Evolutionary conservation across 1,140 invertebrate genomes (phyloP).

Genomic region (Megathymus violae): DNA sequence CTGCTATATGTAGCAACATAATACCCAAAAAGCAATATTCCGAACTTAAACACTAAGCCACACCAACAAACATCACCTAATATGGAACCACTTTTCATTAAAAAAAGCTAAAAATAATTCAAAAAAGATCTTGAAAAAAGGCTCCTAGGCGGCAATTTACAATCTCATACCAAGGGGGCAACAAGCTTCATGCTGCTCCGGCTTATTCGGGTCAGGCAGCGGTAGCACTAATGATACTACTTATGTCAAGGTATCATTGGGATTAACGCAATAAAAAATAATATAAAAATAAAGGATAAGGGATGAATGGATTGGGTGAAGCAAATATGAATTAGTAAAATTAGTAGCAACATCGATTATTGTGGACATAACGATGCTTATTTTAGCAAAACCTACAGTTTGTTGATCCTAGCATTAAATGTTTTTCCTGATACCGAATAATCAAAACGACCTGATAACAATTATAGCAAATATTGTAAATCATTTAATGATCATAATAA

Average conservation of each 20-base stretch:
- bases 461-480: no score
- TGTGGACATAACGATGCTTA: slow-evolving; percentile 38
- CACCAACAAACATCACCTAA: slow-evolving; percentile 62
- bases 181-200: slow-evolving; percentile 94
- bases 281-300: slow-evolving; percentile 60
- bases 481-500: no score
- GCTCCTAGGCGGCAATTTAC: slow-evolving; percentile 51
- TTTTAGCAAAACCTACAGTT: slow-evolving; percentile 39
- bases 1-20: slow-evolving; percentile 42
- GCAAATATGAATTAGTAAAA: slow-evolving; percentile 83
- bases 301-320: slow-evolving; percentile 71
- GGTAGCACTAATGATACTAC: slow-evolving; percentile 90
- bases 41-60: slow-evolving; percentile 60
- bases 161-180: slow-evolving; percentile 90
- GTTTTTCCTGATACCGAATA: background rate
- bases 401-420: slow-evolving; percentile 27
- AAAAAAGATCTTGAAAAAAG: slow-evolving; percentile 39
- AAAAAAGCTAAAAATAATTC: slow-evolving; percentile 47
- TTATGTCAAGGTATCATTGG: slow-evolving; percentile 71
- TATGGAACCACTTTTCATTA: slow-evolving; percentile 56
- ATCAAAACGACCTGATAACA: no score
- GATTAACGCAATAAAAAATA: slow-evolving; percentile 71
- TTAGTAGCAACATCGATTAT: slow-evolving; percentile 71
- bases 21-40: slow-evolving; percentile 35
- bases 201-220: slow-evolving; percentile 92